Percentiles rank a stretch among this genome's conserved stretches.
phyloP scores from a whole-genome alignment of 2,113 vertebrate genomes.

The Ancistrus triradiatus region DNA sequence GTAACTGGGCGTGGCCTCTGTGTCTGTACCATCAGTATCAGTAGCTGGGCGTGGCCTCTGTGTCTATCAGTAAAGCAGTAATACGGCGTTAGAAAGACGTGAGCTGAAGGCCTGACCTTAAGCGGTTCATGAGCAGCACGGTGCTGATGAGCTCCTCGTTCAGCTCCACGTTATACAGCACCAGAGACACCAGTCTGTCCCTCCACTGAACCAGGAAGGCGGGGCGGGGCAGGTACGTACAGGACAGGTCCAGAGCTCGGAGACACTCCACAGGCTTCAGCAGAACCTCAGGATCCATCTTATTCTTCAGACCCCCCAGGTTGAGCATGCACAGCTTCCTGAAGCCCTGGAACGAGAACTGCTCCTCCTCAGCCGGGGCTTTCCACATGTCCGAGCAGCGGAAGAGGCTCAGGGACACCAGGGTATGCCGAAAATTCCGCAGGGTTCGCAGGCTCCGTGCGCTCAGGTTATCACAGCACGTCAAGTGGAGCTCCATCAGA shows the following conservation, averaged over 20 bases:
- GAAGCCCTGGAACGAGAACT: conserved; percentile 93
- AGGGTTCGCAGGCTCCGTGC: conserved; percentile 89
- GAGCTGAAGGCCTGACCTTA: conserved; percentile 72
- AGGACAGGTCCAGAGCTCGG: conserved; percentile 85
- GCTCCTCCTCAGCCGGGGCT: conserved; percentile 78
- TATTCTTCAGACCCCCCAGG: conserved; percentile 81
- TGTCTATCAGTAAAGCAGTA: too few species aligned
- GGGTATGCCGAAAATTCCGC: conserved; percentile 79
- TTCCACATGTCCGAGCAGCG: conserved; percentile 85
- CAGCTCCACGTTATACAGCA: conserved; percentile 95
- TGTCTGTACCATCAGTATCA: background rate
- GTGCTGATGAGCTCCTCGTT: conserved; percentile 86
- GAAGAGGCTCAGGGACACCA: conserved; percentile 91
- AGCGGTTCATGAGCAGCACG: conserved; percentile 80
- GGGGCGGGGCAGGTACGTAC: conserved; percentile 78
- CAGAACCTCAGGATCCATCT: conserved; percentile 80
- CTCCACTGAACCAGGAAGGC: conserved; percentile 90
- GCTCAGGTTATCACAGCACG: conserved; percentile 87
- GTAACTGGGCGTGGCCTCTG: background rate
- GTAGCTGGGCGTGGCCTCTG: background rate
- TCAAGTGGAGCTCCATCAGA: conserved; percentile 90
- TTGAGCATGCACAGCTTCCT: conserved; percentile 87
- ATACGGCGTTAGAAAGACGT: too few species aligned
- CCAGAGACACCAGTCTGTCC: conserved; percentile 85
- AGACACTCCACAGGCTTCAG: conserved; percentile 80